These are phyloP conservation scores for Illadopsis cleaveri DNA, from an alignment of 2,113 vertebrate genomes.

Conservation along the genomic window DNA sequence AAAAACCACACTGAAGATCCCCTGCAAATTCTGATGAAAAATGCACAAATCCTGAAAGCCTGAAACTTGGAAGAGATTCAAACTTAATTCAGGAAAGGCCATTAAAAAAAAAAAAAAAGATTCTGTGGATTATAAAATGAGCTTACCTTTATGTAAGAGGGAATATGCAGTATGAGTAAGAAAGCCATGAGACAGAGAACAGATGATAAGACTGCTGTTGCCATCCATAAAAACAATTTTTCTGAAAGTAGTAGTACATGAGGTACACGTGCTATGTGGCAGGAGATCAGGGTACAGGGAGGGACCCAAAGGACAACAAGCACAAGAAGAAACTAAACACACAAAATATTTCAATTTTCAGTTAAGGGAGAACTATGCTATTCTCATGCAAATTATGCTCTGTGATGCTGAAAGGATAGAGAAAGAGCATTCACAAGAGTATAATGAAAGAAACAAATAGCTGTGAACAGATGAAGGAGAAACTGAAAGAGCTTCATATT, in stretches of 20 bases:
- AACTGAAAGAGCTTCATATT: conserved; percentile 38
- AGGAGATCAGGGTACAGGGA: not conserved
- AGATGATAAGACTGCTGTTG: not conserved
- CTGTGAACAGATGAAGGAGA: conserved; percentile 51
- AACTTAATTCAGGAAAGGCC: not conserved
- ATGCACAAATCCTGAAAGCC: not conserved
- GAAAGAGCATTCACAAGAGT: conserved; percentile 41
- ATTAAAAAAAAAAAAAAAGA: not conserved
- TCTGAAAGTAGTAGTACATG: not conserved
- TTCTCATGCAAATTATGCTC: conserved; percentile 58
- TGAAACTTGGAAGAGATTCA: not conserved
- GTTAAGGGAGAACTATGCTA: conserved; percentile 2
- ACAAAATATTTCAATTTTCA: conserved; percentile 49
- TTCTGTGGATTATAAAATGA: not conserved
- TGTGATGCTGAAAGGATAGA: conserved; percentile 37
- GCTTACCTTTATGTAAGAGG: not conserved
- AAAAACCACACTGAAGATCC: not conserved
- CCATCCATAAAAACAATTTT: not conserved
- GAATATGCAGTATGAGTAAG: not conserved
- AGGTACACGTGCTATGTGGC: fast-evolving
- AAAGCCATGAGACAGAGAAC: not conserved
- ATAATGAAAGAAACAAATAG: conserved; percentile 59
- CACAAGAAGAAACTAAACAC: not conserved
- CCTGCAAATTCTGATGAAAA: not conserved
- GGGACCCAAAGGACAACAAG: not conserved